Base-by-base conservation (phyloP, 1,140 invertebrate genomes). In the Nylanderia fulva region DNA sequence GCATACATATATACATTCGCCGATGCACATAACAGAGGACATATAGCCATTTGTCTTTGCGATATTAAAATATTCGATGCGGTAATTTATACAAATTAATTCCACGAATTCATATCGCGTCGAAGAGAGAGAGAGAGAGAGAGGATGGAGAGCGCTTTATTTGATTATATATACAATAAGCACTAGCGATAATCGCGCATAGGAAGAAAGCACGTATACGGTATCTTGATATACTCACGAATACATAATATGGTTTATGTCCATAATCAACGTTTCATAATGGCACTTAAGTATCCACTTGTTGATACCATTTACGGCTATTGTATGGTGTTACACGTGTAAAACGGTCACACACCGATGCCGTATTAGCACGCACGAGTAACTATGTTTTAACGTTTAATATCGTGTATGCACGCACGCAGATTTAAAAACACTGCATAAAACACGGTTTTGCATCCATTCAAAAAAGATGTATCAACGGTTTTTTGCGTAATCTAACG, bases 251-350 rank as follows among this genome's bases (percentile, higher is more conserved):
- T 87, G 88, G 85, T 91, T 91, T 92, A 91, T 90, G 85, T 87
- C 86, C 87, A 91, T 91, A 92, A 92, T 92, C 86, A 92, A 91
- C 85, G 86, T 87, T 90, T 90, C 91, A 85, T 92, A 92, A 92
- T 92, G 87, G 87, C 86, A 89, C 90, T 89, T 91, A 93, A 92
- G 91, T 87, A 92, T 93, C 92, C 91, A 93, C 91, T 93, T 91
- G 90, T 92, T 92, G 92, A 93, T 93, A 92, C 87, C 87, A 91
- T 91, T 91, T 91, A 91, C 80, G 91, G 85, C 91, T 86, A 89
- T 85, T 89, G 86, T 87, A 82, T 77, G 77, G 56, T 63, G 84
- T 89, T 90, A 90, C 89, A 90, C 64, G 86, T 89, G 83, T 90
- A 90, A 90, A 90, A 90, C 86, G 71, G 80, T 83, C 82, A 85